Conservation (phyloP, 2,888 invertebrate genomes). For the Mayetiola destructor region DNA sequence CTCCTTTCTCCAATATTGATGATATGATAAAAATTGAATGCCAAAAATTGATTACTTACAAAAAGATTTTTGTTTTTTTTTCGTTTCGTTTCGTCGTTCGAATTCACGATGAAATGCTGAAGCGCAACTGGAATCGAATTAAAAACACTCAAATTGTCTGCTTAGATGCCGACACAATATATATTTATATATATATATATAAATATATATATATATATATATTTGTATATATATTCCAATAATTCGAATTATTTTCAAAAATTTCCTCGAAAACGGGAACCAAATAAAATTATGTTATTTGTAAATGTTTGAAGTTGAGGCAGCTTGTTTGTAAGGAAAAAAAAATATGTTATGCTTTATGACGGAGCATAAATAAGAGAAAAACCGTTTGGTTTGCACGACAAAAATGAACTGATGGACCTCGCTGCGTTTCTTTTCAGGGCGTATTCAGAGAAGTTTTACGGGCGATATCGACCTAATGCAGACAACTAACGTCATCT, state of each 20-base stretch:
- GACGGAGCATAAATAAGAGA: conserved; percentile 10
- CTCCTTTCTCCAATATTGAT: too few species aligned
- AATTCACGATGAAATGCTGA: neutral
- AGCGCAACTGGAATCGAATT: conserved; percentile 6
- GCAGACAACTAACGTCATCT: neutral
- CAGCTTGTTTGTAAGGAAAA: conserved; percentile 12
- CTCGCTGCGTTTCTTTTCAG: conserved; percentile 13
- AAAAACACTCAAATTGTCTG: neutral
- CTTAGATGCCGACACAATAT: conserved; percentile 1
- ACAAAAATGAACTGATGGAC: conserved; percentile 15
- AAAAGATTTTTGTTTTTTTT: neutral
- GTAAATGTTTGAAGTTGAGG: conserved; percentile 7
- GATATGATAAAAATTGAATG: too few species aligned
- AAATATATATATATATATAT: too few species aligned
- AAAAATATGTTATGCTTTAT: conserved; percentile 11
- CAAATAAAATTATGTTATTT: neutral
- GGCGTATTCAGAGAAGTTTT: conserved; percentile 8
- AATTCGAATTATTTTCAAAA: neutral
- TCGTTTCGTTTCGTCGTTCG: neutral
- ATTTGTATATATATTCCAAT: too few species aligned
- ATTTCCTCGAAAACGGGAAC: neutral
- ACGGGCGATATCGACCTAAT: neutral
- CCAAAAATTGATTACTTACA: too few species aligned
- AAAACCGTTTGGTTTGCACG: conserved; percentile 15
- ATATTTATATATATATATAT: too few species aligned